phyloP scores from a whole-genome alignment of 2,888 invertebrate genomes.

The Spodoptera exigua region DNA sequence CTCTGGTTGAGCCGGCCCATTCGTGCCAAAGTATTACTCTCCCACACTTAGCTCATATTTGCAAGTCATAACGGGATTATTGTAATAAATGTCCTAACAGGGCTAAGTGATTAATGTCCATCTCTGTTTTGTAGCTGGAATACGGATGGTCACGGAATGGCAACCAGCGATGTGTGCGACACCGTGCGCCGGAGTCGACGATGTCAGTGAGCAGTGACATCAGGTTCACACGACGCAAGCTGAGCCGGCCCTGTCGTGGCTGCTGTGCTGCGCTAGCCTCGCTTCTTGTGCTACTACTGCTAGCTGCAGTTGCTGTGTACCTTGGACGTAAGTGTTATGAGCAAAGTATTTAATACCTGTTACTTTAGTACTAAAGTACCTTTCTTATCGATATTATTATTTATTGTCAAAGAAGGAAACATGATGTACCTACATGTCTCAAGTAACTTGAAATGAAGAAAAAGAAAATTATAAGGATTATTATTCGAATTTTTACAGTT shows the following conservation, averaged over 20 bases:
- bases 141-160: conserved; percentile 82
- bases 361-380: too few species aligned
- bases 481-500: neutral
- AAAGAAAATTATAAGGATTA: too few species aligned
- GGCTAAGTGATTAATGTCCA: neutral
- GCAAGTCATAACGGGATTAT: too few species aligned
- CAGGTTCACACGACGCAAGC: conserved; percentile 95
- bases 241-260: conserved; percentile 95
- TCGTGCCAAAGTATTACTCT: too few species aligned
- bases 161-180: conserved; percentile 77
- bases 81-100: too few species aligned
- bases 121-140: conserved; percentile 71
- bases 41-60: too few species aligned
- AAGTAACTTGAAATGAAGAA: too few species aligned
- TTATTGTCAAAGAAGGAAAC: too few species aligned
- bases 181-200: conserved; percentile 92
- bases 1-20: too few species aligned
- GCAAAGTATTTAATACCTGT: too few species aligned
- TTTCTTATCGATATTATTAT: too few species aligned
- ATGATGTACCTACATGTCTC: too few species aligned
- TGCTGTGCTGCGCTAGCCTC: conserved; percentile 96
- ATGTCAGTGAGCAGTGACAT: conserved; percentile 96
- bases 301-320: conserved; percentile 89
- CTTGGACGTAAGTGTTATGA: conserved; percentile 88
- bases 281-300: conserved; percentile 93